These are phyloP conservation scores for Drosophila santomea DNA, from an alignment of 1,140 invertebrate species.

Conservation along the genomic window DNA sequence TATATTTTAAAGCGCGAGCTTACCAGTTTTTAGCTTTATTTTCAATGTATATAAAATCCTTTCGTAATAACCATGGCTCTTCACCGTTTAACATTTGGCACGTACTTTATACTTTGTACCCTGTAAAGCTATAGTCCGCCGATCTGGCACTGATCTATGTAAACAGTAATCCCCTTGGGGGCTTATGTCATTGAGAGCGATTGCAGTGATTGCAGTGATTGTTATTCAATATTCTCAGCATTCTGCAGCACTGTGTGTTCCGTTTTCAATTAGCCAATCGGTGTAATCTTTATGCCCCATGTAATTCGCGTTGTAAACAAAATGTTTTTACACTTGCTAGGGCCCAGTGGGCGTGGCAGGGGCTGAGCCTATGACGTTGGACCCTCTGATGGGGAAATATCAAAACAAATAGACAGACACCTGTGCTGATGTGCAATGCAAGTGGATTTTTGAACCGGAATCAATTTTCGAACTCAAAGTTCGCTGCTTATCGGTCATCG, in stretches of 20 bases:
- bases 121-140: neutral
- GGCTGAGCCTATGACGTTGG: neutral
- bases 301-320: conserved; percentile 9
- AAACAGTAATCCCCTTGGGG: conserved; percentile 20
- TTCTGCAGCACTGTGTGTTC: neutral
- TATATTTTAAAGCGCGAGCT: neutral
- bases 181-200: neutral
- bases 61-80: neutral
- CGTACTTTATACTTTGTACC: conserved; percentile 6
- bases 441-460: conserved; percentile 52
- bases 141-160: conserved; percentile 6
- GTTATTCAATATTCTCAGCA: conserved; percentile 28
- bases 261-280: neutral
- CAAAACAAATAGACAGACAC: neutral
- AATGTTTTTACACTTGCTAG: neutral
- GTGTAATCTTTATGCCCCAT: neutral
- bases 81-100: neutral
- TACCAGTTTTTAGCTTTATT: neutral
- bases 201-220: neutral
- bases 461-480: conserved; percentile 49
- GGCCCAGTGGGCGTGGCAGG: neutral
- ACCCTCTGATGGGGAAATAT: conserved; percentile 5
- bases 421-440: conserved; percentile 20
- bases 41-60: neutral
- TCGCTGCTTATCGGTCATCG: conserved; percentile 39